Base-by-base conservation (phyloP, 2,888 invertebrate genomes). In the Pandemis corylana region DNA sequence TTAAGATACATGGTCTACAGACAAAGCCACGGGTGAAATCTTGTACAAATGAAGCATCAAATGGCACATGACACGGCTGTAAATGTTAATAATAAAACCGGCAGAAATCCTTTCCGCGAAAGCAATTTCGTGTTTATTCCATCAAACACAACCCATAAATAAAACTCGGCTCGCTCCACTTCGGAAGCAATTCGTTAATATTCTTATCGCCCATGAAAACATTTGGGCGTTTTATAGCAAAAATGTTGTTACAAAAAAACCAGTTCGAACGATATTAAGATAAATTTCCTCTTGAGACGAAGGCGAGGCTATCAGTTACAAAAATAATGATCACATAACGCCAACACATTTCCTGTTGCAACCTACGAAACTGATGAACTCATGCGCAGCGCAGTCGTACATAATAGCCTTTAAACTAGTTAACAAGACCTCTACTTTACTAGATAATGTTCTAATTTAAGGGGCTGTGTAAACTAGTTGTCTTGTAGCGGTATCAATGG, bases 301-400 rank as follows among this genome's bases (percentile, higher is more conserved):
- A 68, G 68, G 68, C 63, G 65, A 73, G 72, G 72, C 74, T 81
- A 80, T 83, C 78, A 74, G 78, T 82, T 79, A 78, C 81, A 80
- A 75, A 80, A 76, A 77, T 80, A 80, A 81, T 78, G 81, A 76
- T 79, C 80, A 77, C 78, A 75, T 73, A 75, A 83, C 85, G 79
- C 85, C 85, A 80, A 85, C 85, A 77, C 80, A 78, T 79, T 85
- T 86, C 85, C 85, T 82, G 80, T 77, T 73, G 76, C 76, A 71
- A 75, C 78, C 82, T 77, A 80, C 79, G 67, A 71, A 75, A 56
- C 41, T 56, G 70, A 71, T 63, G 70, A 63, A 75, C 62, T 71
- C 56, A 66, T 66, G 56, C 56, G 53, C 68, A 62, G 63, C 76
- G 28, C 3, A 36, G 28, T 36, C 28, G 4, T 36, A 36, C 77